These are phyloP conservation scores for Nixonia krombeini DNA, from an alignment of 1,140 invertebrate genomes.

Conservation along the genomic window DNA sequence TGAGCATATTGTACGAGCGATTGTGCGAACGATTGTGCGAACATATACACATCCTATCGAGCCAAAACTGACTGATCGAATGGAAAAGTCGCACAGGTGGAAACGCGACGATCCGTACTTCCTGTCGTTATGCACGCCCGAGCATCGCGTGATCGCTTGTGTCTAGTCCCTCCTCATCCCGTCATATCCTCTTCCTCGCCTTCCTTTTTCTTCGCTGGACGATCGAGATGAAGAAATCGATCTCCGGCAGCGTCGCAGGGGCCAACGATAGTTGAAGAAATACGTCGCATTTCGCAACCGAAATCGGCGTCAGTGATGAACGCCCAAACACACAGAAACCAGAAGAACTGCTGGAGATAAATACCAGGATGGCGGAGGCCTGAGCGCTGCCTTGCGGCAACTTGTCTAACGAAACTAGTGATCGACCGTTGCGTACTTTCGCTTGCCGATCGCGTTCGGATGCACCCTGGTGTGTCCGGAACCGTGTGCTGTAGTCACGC, in stretches of 20 bases:
- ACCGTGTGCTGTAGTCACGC: constrained; percentile 50
- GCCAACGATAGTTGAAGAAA: background rate
- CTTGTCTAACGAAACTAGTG: constrained; percentile 53
- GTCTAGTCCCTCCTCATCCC: background rate
- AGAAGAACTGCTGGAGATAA: no score
- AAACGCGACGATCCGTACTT: constrained; percentile 53
- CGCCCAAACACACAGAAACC: background rate
- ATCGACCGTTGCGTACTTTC: constrained; percentile 55
- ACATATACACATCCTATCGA: constrained; percentile 37
- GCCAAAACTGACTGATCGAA: constrained; percentile 39
- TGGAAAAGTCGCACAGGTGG: constrained; percentile 56
- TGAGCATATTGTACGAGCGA: constrained; percentile 20
- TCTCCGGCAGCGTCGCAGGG: no score
- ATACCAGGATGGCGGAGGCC: no score
- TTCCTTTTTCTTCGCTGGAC: constrained; percentile 7
- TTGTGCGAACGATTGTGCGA: no score
- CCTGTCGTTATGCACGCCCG: constrained; percentile 38
- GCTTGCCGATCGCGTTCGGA: constrained; percentile 22
- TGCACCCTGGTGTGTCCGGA: constrained; percentile 50
- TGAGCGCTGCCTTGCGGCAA: no score
- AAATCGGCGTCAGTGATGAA: background rate
- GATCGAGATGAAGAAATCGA: background rate
- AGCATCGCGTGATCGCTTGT: constrained; percentile 38
- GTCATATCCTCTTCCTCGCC: background rate
- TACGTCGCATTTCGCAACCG: background rate